Evolutionary conservation across 2,888 invertebrate species (phyloP).

Genomic region (Leptodirus hochenwartii): DNA sequence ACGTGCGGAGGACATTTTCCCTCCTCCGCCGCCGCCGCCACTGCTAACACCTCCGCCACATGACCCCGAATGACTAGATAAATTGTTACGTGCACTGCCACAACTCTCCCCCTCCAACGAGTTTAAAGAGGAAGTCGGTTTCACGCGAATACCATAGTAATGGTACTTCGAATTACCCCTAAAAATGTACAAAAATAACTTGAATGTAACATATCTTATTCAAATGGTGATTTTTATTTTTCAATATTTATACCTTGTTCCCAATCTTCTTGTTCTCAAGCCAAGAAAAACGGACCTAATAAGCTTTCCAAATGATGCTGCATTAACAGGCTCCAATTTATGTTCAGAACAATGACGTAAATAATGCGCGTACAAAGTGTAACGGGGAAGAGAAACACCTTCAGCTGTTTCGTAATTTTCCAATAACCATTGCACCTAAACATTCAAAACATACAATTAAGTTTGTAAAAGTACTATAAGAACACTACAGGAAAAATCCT

Average conservation of each 20-base stretch:
- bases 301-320: conserved; percentile 97
- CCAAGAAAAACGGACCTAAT: conserved; percentile 97
- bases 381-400: conserved; percentile 41
- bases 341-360: conserved; percentile 84
- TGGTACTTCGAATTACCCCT: conserved; percentile 98
- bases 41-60: conserved; percentile 5
- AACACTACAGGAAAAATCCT: no score
- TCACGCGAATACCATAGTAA: conserved; percentile 98
- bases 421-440: conserved; percentile 79
- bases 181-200: no score
- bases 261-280: conserved; percentile 80
- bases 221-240: no score
- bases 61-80: conserved; percentile 14
- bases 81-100: conserved; percentile 16
- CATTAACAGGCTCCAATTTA: conserved; percentile 95
- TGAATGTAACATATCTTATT: conserved; percentile 1
- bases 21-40: conserved; percentile 5
- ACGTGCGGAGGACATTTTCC: conserved; percentile 7
- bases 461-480: no score
- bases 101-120: conserved; percentile 31
- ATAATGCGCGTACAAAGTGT: conserved; percentile 94
- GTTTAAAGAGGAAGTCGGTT: conserved; percentile 62
- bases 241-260: conserved; percentile 59
- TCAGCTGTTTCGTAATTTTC: conserved; percentile 98
- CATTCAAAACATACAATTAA: no score